Conservation (phyloP, 2,797 vertebrate species). For the Eremophila alpestris region DNA sequence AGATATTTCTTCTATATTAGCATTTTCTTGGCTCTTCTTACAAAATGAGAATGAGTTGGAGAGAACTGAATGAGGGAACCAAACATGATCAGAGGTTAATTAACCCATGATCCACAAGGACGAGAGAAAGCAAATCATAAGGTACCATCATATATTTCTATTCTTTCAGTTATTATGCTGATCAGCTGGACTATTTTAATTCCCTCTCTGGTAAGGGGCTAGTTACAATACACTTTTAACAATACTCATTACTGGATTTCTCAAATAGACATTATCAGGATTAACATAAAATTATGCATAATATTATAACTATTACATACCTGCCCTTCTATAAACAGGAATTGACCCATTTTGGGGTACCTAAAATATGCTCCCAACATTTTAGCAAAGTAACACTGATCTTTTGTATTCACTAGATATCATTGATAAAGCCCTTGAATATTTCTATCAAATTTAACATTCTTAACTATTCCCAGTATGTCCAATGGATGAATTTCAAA, state of each 20-base stretch:
- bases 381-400: background rate
- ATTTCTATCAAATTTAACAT: background rate
- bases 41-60: background rate
- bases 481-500: background rate
- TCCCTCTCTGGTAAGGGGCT: background rate
- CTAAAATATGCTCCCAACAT: background rate
- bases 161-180: background rate
- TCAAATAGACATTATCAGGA: background rate
- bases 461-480: background rate
- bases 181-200: background rate
- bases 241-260: background rate
- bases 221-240: background rate
- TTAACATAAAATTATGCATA: background rate
- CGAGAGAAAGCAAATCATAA: background rate
- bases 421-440: background rate
- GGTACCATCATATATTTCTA: background rate
- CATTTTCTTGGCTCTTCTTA: background rate
- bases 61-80: background rate
- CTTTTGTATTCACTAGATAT: background rate
- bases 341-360: background rate
- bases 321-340: background rate
- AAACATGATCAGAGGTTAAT: background rate
- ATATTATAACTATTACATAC: background rate
- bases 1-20: background rate
- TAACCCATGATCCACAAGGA: background rate